Evolutionary conservation across 2,888 invertebrate species (phyloP).

Genomic region (Mesoligia furuncula): DNA sequence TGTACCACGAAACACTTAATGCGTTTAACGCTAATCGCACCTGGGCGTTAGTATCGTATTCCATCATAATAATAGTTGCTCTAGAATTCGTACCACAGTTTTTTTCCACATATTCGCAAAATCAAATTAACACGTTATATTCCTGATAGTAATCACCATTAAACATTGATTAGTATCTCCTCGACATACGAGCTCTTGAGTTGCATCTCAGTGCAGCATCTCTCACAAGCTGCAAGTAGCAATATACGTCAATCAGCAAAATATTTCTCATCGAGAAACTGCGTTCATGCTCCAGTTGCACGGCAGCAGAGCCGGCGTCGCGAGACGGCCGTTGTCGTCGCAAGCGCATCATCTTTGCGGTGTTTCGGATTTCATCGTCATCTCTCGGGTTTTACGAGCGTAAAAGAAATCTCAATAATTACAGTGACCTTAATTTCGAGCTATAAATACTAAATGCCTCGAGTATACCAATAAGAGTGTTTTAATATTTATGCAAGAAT

Average conservation of each 20-base stretch:
- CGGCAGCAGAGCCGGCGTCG: slow-evolving; percentile 36
- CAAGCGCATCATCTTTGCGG: slow-evolving; percentile 34
- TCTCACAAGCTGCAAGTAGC: slow-evolving; percentile 18
- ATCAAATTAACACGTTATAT: neutral
- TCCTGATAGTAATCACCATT: neutral
- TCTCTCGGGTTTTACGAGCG: slow-evolving; percentile 45
- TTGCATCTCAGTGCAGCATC: slow-evolving; percentile 13
- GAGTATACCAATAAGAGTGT: slow-evolving; percentile 29
- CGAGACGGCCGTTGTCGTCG: slow-evolving; percentile 51
- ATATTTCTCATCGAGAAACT: slow-evolving; percentile 66
- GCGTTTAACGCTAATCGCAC: neutral
- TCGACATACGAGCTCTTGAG: neutral
- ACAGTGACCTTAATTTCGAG: slow-evolving; percentile 57
- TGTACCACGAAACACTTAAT: neutral
- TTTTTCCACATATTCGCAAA: neutral
- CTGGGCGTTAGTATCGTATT: neutral
- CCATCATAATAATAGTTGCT: neutral
- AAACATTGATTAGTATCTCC: neutral
- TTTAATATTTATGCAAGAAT: slow-evolving; percentile 26
- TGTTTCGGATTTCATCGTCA: slow-evolving; percentile 36
- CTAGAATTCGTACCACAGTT: neutral
- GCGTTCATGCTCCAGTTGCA: slow-evolving; percentile 69
- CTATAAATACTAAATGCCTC: slow-evolving; percentile 48
- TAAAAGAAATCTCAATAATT: slow-evolving; percentile 57
- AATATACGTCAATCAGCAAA: slow-evolving; percentile 54